These are phyloP conservation scores for Noctua fimbriata DNA, from an alignment of 2,888 invertebrate species.

Conservation along the genomic window DNA sequence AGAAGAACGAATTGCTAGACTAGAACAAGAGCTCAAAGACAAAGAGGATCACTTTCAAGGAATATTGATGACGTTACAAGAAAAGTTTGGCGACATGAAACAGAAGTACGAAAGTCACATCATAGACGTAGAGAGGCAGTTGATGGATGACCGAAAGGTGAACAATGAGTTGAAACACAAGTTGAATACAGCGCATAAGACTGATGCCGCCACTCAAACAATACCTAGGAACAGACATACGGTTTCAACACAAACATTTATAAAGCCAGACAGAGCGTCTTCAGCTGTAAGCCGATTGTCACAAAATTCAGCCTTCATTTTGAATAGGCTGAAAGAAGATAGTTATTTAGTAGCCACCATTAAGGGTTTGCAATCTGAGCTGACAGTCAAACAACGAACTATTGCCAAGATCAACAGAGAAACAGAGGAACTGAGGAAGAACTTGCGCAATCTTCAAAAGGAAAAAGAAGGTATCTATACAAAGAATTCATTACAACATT, in stretches of 20 bases:
- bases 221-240: constrained; percentile 76
- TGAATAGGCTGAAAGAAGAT: constrained; percentile 92
- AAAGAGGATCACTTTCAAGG: constrained; percentile 93
- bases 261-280: constrained; percentile 82
- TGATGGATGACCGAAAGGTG: constrained; percentile 86
- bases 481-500: constrained; percentile 10
- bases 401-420: constrained; percentile 93
- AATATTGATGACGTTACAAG: constrained; percentile 93
- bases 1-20: constrained; percentile 93
- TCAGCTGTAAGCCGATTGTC: constrained; percentile 89
- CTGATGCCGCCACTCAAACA: constrained; percentile 88
- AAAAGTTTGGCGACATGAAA: constrained; percentile 94
- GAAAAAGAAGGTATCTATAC: constrained; percentile 91
- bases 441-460: constrained; percentile 93
- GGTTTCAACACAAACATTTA: constrained; percentile 81
- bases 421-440: constrained; percentile 94
- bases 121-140: constrained; percentile 93
- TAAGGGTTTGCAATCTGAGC: constrained; percentile 93
- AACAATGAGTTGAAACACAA: constrained; percentile 90
- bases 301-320: constrained; percentile 88
- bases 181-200: constrained; percentile 82
- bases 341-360: constrained; percentile 95
- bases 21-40: constrained; percentile 93
- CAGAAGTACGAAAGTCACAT: constrained; percentile 94
- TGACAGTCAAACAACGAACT: constrained; percentile 93